Percentiles rank a stretch among this genome's conserved stretches.
Conservation (phyloP, 2,797 vertebrate genomes). For the Margarornis squamiger region DNA sequence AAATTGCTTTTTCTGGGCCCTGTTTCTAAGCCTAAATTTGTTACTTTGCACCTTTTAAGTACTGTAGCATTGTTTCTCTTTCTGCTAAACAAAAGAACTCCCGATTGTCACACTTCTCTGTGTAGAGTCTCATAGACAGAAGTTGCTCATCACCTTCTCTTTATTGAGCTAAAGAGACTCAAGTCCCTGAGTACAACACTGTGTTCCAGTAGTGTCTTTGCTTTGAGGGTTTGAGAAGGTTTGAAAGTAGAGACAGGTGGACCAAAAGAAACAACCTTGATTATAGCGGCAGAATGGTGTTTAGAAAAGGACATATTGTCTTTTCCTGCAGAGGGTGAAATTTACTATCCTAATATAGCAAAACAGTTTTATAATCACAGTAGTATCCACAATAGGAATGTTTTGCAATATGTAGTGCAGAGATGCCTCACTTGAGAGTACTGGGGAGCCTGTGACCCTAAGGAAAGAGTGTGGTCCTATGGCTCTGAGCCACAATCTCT, state of each 20-base stretch:
- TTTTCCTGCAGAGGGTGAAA: accelerated
- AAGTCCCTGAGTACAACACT: neutral
- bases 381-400: neutral
- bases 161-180: neutral
- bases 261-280: neutral
- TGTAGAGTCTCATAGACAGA: neutral
- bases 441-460: neutral
- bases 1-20: neutral
- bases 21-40: neutral
- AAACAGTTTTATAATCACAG: neutral
- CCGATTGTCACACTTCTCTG: neutral
- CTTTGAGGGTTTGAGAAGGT: neutral
- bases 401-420: neutral
- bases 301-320: neutral
- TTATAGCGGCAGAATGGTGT: neutral
- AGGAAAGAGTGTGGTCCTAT: neutral
- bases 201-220: neutral
- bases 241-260: neutral
- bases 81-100: neutral
- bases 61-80: neutral
- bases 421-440: neutral
- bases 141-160: neutral
- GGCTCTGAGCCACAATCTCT: neutral
- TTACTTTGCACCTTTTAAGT: neutral
- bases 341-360: neutral